Evolutionary conservation across 2,797 vertebrate genomes (phyloP).

Genomic region (Coranthus polyacanthus): DNA sequence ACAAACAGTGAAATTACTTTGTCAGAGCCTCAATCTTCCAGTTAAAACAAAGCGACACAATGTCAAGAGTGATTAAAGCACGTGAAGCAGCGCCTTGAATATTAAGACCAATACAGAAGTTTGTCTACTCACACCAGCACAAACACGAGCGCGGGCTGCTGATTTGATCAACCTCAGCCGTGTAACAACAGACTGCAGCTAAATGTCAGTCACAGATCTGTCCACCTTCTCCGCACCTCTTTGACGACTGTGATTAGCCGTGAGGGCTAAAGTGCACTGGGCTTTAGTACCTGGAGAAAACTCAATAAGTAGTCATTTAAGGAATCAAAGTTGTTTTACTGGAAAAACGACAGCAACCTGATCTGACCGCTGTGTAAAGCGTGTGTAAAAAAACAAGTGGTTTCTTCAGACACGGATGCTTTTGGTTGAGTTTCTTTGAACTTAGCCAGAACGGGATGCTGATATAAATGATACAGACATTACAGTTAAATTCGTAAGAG

Average conservation of each 20-base stretch:
- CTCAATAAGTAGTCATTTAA: constrained; percentile 17
- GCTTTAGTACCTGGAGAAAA: neutral
- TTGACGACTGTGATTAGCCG: constrained; percentile 29
- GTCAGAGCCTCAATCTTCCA: constrained; percentile 8
- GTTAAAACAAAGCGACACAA: constrained; percentile 14
- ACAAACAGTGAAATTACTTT: constrained; percentile 13
- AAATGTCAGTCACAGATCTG: constrained; percentile 21
- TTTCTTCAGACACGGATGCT: neutral
- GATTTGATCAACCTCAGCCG: constrained; percentile 24
- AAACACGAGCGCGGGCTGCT: constrained; percentile 15
- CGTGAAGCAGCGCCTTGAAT: constrained; percentile 4
- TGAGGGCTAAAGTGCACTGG: constrained; percentile 61
- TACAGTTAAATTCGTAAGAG: too few relatives aligned
- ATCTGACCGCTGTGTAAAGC: constrained; percentile 9
- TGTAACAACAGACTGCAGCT: constrained; percentile 18
- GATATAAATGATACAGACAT: too few relatives aligned
- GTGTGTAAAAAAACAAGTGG: neutral
- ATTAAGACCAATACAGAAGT: constrained; percentile 19
- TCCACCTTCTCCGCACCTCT: constrained; percentile 42
- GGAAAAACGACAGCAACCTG: constrained; percentile 1
- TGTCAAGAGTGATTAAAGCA: constrained; percentile 10
- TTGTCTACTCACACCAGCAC: constrained; percentile 21
- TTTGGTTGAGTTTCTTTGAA: neutral
- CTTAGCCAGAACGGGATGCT: too few relatives aligned
- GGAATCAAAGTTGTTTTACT: constrained; percentile 9